Base-by-base conservation (phyloP, 2,797 vertebrate species). In the Erethizon dorsatum region DNA sequence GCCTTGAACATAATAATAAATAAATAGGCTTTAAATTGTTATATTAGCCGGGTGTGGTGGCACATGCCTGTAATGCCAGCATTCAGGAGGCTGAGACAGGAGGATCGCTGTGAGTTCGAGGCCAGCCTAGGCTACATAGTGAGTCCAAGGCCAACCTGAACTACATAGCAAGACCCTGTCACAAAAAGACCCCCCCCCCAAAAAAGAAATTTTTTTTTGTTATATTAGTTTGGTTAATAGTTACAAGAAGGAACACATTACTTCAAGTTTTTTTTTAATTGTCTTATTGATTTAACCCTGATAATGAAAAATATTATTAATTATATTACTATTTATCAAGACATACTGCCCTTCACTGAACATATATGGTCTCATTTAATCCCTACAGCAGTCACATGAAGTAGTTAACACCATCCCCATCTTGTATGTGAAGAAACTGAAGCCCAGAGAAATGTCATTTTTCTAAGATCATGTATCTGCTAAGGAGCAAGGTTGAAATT, bases 191-290 rank as follows among this genome's bases (percentile, higher is more conserved):
- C 37, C 37, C 37, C 37, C 37, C 37, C 37, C 63, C 63, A 67
- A 67, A 67, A 67, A 67, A n/a, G n/a, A 57, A 57, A 57, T 1
- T 18, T 57, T 57, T 57, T 57, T 67, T 71, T 61, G 1, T 77
- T 79, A 41, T 37, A 57, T 77, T 83, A 89, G 63, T 95, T 96
- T 86, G 28, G 71, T 22, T 71, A 77, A 80, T 37, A 52, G 45
- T 85, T 96, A 86, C 78, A 26, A 28, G 56, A 9, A 91, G 5
- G 20, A 63, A 52, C 7, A 77, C 8, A 47, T 33, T 15, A 26
- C 12, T 78, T 78, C 20, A 52, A 52, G 15, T 50, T 82, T 2
- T 88, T 88, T 79, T 89, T 92, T 54, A 78, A 10, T 86, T 91
- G 52, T 69, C 1, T 83, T 91, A 75, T 2, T 79, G 82, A 93